Evolutionary conservation across 2,113 vertebrate genomes (phyloP).

Genomic region (Heliornis fulica): DNA sequence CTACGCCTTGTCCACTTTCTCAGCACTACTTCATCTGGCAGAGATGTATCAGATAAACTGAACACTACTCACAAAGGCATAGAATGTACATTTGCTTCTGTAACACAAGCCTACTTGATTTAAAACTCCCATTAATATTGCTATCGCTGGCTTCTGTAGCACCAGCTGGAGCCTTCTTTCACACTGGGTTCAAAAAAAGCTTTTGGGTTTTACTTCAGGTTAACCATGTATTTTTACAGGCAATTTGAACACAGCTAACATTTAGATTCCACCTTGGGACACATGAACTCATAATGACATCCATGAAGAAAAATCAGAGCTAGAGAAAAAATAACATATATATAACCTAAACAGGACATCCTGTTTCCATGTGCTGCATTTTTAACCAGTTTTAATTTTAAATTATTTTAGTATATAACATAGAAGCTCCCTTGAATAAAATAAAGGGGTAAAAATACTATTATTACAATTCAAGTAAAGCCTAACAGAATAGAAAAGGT

Average conservation of each 20-base stretch:
- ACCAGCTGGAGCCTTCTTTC: not conserved
- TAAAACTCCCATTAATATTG: not conserved
- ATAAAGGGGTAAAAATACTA: not conserved
- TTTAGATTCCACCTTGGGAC: not conserved
- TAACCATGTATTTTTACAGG: not conserved
- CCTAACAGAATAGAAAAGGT: not conserved
- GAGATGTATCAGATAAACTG: not conserved
- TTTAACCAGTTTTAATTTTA: not conserved
- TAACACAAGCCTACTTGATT: not conserved
- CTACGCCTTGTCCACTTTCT: not conserved
- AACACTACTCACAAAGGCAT: not conserved
- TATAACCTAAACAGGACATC: not conserved
- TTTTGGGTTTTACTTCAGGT: not conserved
- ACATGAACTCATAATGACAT: not conserved
- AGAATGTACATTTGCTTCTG: not conserved
- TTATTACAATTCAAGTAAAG: not conserved
- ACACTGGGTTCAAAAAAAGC: not conserved
- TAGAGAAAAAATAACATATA: not conserved
- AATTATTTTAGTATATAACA: not conserved
- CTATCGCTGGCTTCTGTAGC: not conserved
- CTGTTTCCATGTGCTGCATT: not conserved
- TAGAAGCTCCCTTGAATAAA: not conserved
- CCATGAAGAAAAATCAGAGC: not conserved
- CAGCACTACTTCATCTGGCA: not conserved
- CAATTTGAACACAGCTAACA: not conserved